Evolutionary conservation across 2,888 invertebrate genomes (phyloP).

Genomic region (Drosophila yooni): DNA sequence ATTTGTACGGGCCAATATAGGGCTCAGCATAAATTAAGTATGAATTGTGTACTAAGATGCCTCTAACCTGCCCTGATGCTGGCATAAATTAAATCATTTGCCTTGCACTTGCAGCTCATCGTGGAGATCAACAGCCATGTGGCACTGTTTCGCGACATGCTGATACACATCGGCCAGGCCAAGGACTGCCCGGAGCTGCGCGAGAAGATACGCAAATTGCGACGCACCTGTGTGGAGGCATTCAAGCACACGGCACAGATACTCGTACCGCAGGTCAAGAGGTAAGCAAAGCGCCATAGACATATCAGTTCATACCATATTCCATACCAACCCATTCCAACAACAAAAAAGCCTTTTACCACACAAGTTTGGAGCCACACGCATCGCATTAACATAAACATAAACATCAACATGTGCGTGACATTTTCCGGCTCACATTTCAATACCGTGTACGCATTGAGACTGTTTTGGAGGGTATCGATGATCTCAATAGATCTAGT

Average conservation of each 20-base stretch:
- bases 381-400: conserved; percentile 67
- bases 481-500: background rate
- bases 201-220: conserved; percentile 92
- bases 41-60: conserved; percentile 20
- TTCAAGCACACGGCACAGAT: conserved; percentile 93
- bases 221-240: conserved; percentile 93
- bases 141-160: conserved; percentile 93
- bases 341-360: background rate
- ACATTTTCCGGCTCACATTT: conserved; percentile 62
- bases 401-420: conserved; percentile 77
- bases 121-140: conserved; percentile 95
- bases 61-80: conserved; percentile 5
- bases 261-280: conserved; percentile 93
- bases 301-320: conserved; percentile 7
- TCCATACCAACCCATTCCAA: conserved; percentile 8
- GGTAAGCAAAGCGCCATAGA: conserved; percentile 86
- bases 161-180: conserved; percentile 94
- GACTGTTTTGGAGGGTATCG: background rate
- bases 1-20: conserved; percentile 59
- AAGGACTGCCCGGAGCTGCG: conserved; percentile 94
- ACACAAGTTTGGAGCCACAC: conserved; percentile 31
- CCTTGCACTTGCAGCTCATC: conserved; percentile 89
- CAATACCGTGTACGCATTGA: conserved; percentile 32
- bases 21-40: conserved; percentile 56
- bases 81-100: conserved; percentile 68